These are phyloP conservation scores for Drosophila tanythrix DNA, from an alignment of 2,888 invertebrate species.

Conservation along the genomic window DNA sequence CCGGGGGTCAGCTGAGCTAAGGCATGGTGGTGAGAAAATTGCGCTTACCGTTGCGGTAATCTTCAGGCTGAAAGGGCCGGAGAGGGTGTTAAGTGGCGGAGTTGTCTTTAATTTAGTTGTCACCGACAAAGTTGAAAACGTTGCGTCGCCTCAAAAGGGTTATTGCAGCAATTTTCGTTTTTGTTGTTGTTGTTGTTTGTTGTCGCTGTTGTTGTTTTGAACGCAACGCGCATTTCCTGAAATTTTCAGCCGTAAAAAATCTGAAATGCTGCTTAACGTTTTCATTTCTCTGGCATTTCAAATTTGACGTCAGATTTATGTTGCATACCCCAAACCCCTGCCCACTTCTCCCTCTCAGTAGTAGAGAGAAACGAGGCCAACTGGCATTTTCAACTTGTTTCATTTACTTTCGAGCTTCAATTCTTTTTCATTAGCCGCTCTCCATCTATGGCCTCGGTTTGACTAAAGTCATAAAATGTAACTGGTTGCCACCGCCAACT, in stretches of 20 bases:
- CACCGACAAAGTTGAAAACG: constrained; percentile 47
- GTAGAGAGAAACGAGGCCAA: constrained; percentile 39
- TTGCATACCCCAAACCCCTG: not conserved
- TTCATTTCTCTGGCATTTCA: constrained; percentile 61
- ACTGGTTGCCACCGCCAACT: constrained; percentile 68
- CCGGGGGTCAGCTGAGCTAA: constrained; percentile 36
- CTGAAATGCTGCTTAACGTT: constrained; percentile 65
- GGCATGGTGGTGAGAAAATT: constrained; percentile 63
- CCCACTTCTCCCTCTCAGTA: not conserved
- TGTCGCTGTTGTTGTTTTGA: constrained; percentile 5
- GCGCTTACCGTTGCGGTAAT: constrained; percentile 50
- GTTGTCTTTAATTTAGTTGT: constrained; percentile 58
- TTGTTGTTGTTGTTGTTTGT: not conserved
- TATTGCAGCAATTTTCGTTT: constrained; percentile 12
- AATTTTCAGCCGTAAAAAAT: constrained; percentile 59
- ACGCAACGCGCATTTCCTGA: constrained; percentile 51
- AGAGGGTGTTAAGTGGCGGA: constrained; percentile 38
- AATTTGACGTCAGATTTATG: constrained; percentile 60
- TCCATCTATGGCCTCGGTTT: constrained; percentile 56
- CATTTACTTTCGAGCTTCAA: constrained; percentile 68
- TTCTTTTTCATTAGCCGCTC: constrained; percentile 74
- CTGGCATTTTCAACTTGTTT: constrained; percentile 65
- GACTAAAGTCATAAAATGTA: constrained; percentile 74
- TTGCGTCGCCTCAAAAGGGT: constrained; percentile 14
- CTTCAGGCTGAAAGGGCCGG: not conserved